Percentiles rank a stretch among this genome's conserved stretches.
phyloP scores from a whole-genome alignment of 2,113 vertebrate species.

The Strix uralensis region DNA sequence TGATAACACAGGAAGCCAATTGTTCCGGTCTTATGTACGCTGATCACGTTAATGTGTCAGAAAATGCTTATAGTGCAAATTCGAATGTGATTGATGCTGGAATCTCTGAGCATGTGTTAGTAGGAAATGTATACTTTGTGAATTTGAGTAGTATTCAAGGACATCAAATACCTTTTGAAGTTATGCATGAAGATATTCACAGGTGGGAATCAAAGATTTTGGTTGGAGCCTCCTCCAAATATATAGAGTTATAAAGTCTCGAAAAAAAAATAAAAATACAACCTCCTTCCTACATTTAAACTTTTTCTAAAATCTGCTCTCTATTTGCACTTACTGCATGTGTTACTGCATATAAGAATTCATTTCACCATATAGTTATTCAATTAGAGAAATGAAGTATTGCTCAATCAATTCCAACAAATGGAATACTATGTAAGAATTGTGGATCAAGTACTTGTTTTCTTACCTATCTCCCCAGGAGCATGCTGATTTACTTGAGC shows the following conservation, averaged over 20 bases:
- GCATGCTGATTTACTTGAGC: not conserved
- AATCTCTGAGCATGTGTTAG: conserved; percentile 33
- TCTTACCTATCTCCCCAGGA: not conserved
- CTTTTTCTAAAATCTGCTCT: not conserved
- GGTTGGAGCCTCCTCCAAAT: not conserved
- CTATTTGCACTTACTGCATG: not conserved
- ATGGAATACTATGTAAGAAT: not conserved
- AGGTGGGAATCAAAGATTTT: not conserved
- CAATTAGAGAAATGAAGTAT: not conserved
- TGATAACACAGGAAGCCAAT: not conserved
- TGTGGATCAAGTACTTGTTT: not conserved
- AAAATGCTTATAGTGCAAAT: conserved; percentile 53
- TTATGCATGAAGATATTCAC: not conserved
- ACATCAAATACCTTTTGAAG: conserved; percentile 14
- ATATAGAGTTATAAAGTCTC: not conserved
- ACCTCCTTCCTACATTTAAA: not conserved
- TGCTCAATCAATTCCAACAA: not conserved
- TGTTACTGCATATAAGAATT: not conserved
- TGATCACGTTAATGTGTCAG: not conserved
- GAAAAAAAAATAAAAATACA: not conserved
- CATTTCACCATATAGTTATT: not conserved
- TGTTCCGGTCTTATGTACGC: not conserved
- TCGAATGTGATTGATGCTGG: conserved; percentile 50
- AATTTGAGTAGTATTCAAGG: conserved; percentile 49
- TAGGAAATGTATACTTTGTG: conserved; percentile 24